Conservation (phyloP, 2,888 invertebrate genomes). For the Acleris holmiana region DNA sequence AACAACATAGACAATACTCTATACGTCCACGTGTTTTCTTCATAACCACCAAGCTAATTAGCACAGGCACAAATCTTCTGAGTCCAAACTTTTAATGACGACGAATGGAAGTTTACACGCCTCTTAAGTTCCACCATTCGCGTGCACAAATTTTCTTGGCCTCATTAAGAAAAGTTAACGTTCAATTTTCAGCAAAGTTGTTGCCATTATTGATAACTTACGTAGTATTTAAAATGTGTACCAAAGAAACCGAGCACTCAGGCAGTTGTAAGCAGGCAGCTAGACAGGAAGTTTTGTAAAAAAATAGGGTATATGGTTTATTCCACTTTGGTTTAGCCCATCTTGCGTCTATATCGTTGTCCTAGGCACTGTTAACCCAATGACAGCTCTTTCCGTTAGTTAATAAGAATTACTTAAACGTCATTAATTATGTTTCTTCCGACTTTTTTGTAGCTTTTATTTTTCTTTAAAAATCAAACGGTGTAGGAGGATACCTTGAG, state of each 20-base stretch:
- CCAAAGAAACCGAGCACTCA: too few species aligned
- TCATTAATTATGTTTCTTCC: too few species aligned
- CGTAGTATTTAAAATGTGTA: constrained; percentile 14
- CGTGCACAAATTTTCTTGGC: constrained; percentile 74
- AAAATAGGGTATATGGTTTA: too few species aligned
- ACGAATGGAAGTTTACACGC: constrained; percentile 79
- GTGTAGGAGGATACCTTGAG: too few species aligned
- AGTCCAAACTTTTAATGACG: constrained; percentile 80
- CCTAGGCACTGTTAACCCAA: too few species aligned
- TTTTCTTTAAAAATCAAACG: too few species aligned
- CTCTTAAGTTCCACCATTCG: constrained; percentile 71
- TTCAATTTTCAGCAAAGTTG: constrained; percentile 67
- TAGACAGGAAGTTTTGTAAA: too few species aligned
- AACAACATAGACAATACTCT: neutral
- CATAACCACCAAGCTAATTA: constrained; percentile 77
- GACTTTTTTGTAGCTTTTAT: too few species aligned
- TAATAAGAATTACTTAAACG: too few species aligned
- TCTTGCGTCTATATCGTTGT: neutral
- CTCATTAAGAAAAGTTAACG: constrained; percentile 78
- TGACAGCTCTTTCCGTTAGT: too few species aligned
- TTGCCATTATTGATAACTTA: constrained; percentile 67
- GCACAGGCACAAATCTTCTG: constrained; percentile 79
- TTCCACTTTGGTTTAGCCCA: too few species aligned
- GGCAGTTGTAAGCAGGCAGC: too few species aligned
- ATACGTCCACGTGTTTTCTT: constrained; percentile 49